Conservation (phyloP, 2,113 vertebrate genomes). For the Xiphias gladius region DNA sequence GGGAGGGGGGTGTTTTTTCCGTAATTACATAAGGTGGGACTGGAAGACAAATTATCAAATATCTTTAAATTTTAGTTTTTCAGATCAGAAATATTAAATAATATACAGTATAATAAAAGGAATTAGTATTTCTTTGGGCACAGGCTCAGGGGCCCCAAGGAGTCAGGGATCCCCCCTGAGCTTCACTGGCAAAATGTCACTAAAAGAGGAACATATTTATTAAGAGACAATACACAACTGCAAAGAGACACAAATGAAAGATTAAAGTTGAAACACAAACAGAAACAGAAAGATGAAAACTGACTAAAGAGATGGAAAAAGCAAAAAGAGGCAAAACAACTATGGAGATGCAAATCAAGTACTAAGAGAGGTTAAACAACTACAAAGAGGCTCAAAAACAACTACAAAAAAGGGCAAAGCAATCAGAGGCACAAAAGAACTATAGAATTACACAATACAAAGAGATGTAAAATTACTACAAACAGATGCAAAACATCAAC, state of each 20-base stretch:
- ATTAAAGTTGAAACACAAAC: no score
- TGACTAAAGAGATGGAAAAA: background rate
- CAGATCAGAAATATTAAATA: background rate
- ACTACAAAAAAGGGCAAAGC: no score
- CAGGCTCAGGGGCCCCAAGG: background rate
- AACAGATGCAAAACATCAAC: background rate
- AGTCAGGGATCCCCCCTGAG: background rate
- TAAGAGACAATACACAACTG: background rate
- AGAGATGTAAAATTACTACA: background rate
- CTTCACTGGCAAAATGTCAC: background rate
- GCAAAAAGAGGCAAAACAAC: no score
- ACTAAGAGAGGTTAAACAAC: no score
- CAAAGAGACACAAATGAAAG: no score
- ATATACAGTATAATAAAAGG: background rate
- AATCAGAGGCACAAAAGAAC: background rate
- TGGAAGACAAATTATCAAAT: background rate
- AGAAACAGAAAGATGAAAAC: no score
- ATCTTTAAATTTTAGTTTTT: background rate
- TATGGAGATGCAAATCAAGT: no score
- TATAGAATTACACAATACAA: no score
- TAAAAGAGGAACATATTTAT: background rate
- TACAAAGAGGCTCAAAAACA: no score
- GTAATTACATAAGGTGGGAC: background rate
- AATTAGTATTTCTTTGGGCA: background rate
- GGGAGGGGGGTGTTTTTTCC: background rate